Evolutionary conservation across 2,888 invertebrate genomes (phyloP), one percentile per base, ranked within the genome.

Genomic region (Euspilapteryx auroguttella): DNA sequence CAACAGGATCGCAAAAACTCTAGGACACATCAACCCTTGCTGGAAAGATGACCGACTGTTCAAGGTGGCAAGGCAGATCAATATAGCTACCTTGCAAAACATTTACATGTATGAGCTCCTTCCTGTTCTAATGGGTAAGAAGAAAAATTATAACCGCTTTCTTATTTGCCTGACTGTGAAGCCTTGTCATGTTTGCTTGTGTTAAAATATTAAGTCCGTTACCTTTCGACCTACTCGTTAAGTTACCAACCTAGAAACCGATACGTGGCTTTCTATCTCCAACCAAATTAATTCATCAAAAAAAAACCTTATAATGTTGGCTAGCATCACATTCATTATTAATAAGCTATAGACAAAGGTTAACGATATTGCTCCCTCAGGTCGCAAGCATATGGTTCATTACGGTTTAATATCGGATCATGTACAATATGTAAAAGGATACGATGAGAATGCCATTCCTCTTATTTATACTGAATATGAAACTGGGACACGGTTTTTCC

Each of bases 11-110:
- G 64, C 64, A 3, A 47, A 33, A 11, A 40, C 37, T 8, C 40
- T 66, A 9, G 49, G 47, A 13, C 37, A 50, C 11, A 42, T 64
- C 2, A 64, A 68, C 35, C 61, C 65, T 5, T 65, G 66, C 32
- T 68, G 66, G 65, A 57, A 55, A 27, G 64, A 66, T 27, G 66
- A 68, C 32, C 46, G 64, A 8, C 37, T 66, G 0, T 68, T 65
- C 33, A 65, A 63, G 37, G 55, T 61, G 12, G 56, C 66, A 1
- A 40, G 63, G 3, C 58, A 62, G 26, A 61, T 65, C 28, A 65
- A 64, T 34, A 55, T 66, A 15, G 65, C 56, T 3, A 61, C 58
- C 6, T 55, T 51, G 2, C 36, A 53, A 9, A 59, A 61, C 32
- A 59, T 65, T 33, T 59, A 55, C 27, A 47, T 62, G 45, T 64